Conservation (phyloP, 2,888 invertebrate genomes). For the Tortricodes alternella region DNA sequence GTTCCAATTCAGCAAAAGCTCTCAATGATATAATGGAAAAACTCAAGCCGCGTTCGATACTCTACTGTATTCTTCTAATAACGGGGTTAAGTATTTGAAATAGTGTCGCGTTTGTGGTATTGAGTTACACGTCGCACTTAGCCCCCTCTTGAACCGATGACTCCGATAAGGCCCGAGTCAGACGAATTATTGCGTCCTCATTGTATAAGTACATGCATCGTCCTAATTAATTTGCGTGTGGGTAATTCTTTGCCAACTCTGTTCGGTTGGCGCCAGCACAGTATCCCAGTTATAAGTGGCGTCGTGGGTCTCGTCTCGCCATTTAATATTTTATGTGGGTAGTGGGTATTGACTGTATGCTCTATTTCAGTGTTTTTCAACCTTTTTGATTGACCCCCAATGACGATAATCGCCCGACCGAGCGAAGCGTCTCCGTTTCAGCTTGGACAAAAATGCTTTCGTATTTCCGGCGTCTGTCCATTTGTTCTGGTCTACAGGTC, state of each 20-base stretch:
- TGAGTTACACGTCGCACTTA: not conserved
- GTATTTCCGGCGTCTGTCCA: too few species aligned
- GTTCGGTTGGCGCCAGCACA: constrained; percentile 55
- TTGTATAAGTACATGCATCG: constrained; percentile 18
- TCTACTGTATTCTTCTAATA: not conserved
- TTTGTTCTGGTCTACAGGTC: too few species aligned
- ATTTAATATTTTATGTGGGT: not conserved
- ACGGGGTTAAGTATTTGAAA: constrained; percentile 5
- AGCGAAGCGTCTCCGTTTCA: too few species aligned
- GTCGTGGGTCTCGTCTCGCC: constrained; percentile 1
- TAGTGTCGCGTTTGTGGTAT: not conserved
- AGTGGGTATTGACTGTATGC: not conserved
- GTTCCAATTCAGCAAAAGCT: constrained; percentile 24
- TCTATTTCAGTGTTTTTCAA: not conserved
- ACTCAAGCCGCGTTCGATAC: not conserved
- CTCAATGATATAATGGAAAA: constrained; percentile 18
- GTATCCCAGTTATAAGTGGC: constrained; percentile 37
- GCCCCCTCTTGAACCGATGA: not conserved
- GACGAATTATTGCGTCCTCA: constrained; percentile 17
- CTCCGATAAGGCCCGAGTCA: constrained; percentile 1
- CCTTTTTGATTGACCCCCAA: too few species aligned
- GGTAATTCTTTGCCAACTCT: constrained; percentile 50
- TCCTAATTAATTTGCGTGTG: constrained; percentile 52
- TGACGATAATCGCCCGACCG: too few species aligned
- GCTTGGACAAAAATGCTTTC: too few species aligned